Evolutionary conservation across 2,113 vertebrate species (phyloP).

Genomic region (Zapus hudsonius): DNA sequence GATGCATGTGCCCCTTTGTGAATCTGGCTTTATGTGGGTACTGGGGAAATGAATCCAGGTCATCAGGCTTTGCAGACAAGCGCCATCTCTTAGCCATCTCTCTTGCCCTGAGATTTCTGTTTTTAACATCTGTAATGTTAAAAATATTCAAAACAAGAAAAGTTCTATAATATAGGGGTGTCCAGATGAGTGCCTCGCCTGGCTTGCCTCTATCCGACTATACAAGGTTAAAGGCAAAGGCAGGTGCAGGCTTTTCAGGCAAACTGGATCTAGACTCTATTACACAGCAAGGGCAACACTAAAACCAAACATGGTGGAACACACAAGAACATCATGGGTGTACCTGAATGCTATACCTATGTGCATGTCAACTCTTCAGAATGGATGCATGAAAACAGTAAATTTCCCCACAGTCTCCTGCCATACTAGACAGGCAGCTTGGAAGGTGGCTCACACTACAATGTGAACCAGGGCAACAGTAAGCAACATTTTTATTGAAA

Average conservation of each 20-base stretch:
- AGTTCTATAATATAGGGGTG: slow-evolving; percentile 88
- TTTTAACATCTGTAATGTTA: slow-evolving; percentile 85
- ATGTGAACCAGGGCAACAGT: neutral
- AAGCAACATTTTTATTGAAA: neutral
- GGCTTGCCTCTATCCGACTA: slow-evolving; percentile 89
- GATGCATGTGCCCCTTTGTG: no score
- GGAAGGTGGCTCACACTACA: neutral
- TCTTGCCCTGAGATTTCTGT: no score
- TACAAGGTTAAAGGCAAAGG: slow-evolving; percentile 93
- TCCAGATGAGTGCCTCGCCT: slow-evolving; percentile 85
- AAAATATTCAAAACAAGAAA: slow-evolving; percentile 87
- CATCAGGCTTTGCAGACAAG: no score
- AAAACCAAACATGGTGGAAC: neutral
- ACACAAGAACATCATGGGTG: neutral
- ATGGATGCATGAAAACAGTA: neutral
- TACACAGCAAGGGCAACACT: slow-evolving; percentile 87
- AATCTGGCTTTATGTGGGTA: no score
- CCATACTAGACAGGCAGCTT: neutral
- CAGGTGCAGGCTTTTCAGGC: slow-evolving; percentile 92
- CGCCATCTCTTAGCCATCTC: no score
- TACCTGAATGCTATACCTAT: neutral
- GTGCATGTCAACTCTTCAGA: neutral
- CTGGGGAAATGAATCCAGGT: no score
- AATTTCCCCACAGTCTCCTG: neutral
- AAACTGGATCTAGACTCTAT: slow-evolving; percentile 94